Base-by-base conservation (phyloP, 2,113 vertebrate species). In the Chaetodon auriga region DNA sequence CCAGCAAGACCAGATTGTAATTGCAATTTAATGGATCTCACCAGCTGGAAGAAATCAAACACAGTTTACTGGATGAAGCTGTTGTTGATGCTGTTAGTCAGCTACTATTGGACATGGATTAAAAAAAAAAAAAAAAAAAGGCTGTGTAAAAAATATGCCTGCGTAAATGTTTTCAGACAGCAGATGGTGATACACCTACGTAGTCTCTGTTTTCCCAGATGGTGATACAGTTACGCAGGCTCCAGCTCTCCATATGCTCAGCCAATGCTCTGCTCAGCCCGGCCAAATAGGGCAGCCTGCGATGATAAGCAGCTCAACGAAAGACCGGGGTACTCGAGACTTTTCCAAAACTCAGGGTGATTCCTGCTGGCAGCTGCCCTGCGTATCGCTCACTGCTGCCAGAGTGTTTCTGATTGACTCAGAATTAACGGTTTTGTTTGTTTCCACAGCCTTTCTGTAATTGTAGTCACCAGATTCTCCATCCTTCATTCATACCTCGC, bases 121-220 rank as follows among this genome's bases (percentile, higher is more conserved):
- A 2, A 48, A 35, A 45, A 15, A 82, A n/a, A 2, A 48, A 35
- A 45, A 15, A 82, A n/a, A 57, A 19, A 80, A 71, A 75, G 60
- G 46, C 38, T 18, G 68, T 78, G 61, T 63, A 25, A 77, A 64
- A 75, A 76, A 70, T 58, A 16, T 30, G 43, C 38, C 45, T 66
- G 75, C 88, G 80, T 89, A 85, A 81, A 84, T 88, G 83, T 85
- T 85, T 89, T 89, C 78, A 84, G 76, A 89, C 90, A 89, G 90
- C 91, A 92, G 93, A 94, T 93, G 90, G 90, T 89, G 89, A 64
- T 87, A 84, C 90, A 91, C 90, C 92, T 90, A 92, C 91, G 65
- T 91, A 75, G 84, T 89, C 61, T 81, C 83, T 74, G 86, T 48
- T 71, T 68, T 30, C 74, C 81, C 90, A 90, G 87, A 92, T 93